Evolutionary conservation across 1,140 invertebrate genomes (phyloP).

Genomic region (Drosophila lowei): DNA sequence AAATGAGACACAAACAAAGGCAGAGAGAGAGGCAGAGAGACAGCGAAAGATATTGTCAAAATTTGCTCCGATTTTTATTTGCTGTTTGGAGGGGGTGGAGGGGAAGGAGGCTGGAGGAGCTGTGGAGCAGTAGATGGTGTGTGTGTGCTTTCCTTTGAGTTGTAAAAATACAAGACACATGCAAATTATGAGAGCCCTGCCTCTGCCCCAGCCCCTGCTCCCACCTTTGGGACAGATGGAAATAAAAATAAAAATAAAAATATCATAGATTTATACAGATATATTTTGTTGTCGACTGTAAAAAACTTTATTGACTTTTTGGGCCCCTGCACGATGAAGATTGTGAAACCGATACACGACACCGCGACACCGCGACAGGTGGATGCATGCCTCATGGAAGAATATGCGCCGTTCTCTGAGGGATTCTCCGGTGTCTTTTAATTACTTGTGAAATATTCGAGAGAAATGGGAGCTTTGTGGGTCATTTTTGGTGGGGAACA

Average conservation of each 20-base stretch:
- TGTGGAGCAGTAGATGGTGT: neutral
- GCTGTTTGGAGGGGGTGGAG: conserved; percentile 6
- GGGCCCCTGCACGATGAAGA: neutral
- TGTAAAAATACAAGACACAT: conserved; percentile 67
- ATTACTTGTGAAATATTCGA: conserved; percentile 24
- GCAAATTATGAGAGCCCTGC: conserved; percentile 53
- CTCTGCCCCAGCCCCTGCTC: conserved; percentile 1
- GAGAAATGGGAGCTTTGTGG: neutral
- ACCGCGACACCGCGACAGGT: conserved; percentile 12
- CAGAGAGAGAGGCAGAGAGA: conserved; percentile 1
- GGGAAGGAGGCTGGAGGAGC: too few relatives aligned
- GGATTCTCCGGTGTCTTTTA: conserved; percentile 8
- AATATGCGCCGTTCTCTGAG: too few relatives aligned
- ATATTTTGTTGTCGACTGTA: conserved; percentile 20
- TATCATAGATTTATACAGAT: conserved; percentile 41
- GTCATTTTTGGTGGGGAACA: neutral
- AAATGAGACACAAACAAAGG: conserved; percentile 31
- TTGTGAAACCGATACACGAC: conserved; percentile 23
- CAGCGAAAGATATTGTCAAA: conserved; percentile 51
- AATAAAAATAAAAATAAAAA: conserved; percentile 42
- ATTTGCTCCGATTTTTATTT: conserved; percentile 58
- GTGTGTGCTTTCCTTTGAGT: conserved; percentile 19
- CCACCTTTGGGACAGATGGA: conserved; percentile 10
- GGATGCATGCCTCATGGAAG: neutral
- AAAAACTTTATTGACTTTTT: conserved; percentile 38